phyloP scores from a whole-genome alignment of 1,140 invertebrate genomes.

The Microplitis mediator region DNA sequence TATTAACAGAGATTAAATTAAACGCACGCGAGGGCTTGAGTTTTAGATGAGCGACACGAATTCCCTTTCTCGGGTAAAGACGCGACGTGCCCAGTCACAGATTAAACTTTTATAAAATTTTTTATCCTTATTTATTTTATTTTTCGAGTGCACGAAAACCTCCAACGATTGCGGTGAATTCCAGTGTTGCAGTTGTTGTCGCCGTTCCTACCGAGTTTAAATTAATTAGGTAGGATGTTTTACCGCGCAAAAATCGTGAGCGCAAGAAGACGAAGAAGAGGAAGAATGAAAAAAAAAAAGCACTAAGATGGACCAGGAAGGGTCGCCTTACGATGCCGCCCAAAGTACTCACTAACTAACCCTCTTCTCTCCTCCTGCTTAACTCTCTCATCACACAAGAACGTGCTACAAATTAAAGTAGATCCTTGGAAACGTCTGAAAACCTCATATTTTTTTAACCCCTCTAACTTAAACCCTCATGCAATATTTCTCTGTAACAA shows the following conservation, averaged over 20 bases:
- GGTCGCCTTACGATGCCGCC: conserved; percentile 42
- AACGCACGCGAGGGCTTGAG: neutral
- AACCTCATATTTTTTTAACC: conserved; percentile 40
- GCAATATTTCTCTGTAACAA: neutral
- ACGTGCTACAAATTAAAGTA: conserved; percentile 60
- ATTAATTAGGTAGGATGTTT: conserved; percentile 59
- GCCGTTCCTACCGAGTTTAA: conserved; percentile 28
- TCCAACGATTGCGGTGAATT: conserved; percentile 10
- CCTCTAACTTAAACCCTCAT: neutral
- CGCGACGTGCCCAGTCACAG: neutral
- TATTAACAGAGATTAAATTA: neutral
- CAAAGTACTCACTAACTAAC: conserved; percentile 21
- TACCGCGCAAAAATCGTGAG: conserved; percentile 50
- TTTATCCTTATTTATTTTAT: conserved; percentile 6
- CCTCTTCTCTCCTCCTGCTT: conserved; percentile 34
- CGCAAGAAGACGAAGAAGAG: neutral
- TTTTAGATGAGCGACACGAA: neutral
- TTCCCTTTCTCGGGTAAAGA: neutral
- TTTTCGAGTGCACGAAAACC: neutral
- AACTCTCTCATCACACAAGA: conserved; percentile 44
- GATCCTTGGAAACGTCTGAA: conserved; percentile 54
- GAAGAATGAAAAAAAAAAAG: conserved; percentile 5
- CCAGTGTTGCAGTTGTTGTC: neutral
- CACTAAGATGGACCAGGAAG: conserved; percentile 22
- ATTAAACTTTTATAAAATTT: neutral